Base-by-base conservation (phyloP, 2,797 vertebrate species). In the Fundulus diaphanus region DNA sequence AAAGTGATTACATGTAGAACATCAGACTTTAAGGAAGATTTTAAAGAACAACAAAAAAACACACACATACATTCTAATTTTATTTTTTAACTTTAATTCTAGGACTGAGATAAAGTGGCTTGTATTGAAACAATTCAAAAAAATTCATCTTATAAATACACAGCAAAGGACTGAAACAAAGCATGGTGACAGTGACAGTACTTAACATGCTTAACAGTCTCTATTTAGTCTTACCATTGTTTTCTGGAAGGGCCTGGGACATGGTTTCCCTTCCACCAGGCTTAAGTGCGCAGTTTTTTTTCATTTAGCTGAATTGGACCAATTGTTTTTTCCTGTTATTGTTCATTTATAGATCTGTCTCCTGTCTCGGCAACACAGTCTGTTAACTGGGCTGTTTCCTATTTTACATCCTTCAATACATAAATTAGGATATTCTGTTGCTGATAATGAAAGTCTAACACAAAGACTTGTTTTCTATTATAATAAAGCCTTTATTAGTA, bases 261-360 rank as follows among this genome's bases (percentile, higher is more conserved):
- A 85, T 75, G 82, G 67, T 89, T 92, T 90, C 88, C 87, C 81
- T 75, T 51, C 74, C 57, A 71, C 48, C 73, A 72, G 82, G 88
- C 90, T 89, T 89, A 87, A 88, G 86, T 92, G 85, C 70, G 77
- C 8, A 69, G 75, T 77, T 81, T 88, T 81, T 82, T 91, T 88
- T 88, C 89, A 92, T 93, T 91, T 59, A 83, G 59, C 80, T 88
- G 85, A 91, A 93, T 89, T 90, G 85, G 85, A 87, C 85, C 82
- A 84, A 84, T 74, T 94, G 91, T 94, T 95, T 93, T 94, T 94
- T 94, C 94, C 93, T 94, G 91, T 94, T 93, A 95, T 95, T 95
- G 94, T 95, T 93, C 91, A 89, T 93, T 93, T 93, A 93, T 91
- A 93, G 92, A 91, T 87, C 89, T 91, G 92, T 92, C 92, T 95